A percentile compares a stretch with the other conserved stretches of the same genome.
phyloP scores from a whole-genome alignment of 1,140 invertebrate species.

The Acromyrmex charruanus region DNA sequence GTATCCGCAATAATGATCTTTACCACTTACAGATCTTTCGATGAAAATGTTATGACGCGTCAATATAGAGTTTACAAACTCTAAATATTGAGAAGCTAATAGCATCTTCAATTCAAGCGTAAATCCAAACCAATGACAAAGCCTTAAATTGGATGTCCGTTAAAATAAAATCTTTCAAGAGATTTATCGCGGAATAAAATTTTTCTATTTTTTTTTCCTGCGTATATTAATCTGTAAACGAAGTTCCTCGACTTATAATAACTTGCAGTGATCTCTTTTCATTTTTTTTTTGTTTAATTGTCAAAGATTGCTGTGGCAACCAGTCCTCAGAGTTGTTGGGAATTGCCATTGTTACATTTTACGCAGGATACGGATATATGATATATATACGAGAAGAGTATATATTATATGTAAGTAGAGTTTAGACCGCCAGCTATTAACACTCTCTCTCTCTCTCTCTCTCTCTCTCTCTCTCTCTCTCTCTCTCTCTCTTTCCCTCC shows the following conservation, averaged over 20 bases:
- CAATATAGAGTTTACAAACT: background rate
- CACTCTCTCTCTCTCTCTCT: background rate
- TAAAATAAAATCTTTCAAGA: background rate
- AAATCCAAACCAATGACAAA: background rate
- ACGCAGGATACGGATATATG: background rate
- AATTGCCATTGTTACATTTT: conserved; percentile 19
- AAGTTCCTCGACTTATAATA: background rate
- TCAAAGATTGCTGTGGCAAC: background rate
- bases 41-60: background rate
- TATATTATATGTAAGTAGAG: background rate
- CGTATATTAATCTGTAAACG: background rate
- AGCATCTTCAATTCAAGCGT: background rate
- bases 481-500: background rate
- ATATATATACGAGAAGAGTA: background rate
- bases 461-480: background rate
- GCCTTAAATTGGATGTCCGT: background rate
- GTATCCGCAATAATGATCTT: conserved; percentile 42
- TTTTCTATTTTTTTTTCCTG: background rate
- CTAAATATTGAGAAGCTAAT: background rate
- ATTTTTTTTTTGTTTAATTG: background rate
- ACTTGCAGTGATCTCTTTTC: background rate
- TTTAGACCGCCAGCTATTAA: conserved; percentile 29
- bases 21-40: conserved; percentile 18
- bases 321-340: background rate
- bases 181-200: background rate